Percentiles rank a stretch among this genome's conserved stretches.
These are phyloP conservation scores for Orchestia grillus DNA, from an alignment of 1,140 invertebrate species.

Conservation along the genomic window DNA sequence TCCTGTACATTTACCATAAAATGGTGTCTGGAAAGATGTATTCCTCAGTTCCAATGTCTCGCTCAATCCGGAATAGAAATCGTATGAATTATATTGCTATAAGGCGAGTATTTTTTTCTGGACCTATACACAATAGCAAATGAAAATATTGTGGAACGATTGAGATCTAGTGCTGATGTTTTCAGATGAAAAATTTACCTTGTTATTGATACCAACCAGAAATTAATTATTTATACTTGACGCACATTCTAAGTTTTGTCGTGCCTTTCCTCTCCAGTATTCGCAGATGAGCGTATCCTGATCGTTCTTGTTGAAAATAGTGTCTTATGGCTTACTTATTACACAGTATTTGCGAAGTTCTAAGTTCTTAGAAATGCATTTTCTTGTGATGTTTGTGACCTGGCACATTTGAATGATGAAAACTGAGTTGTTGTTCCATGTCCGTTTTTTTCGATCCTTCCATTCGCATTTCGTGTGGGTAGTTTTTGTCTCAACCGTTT, in stretches of 20 bases:
- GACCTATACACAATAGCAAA: too few relatives aligned
- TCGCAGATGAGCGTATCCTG: neutral
- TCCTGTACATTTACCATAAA: too few relatives aligned
- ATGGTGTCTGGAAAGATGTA: too few relatives aligned
- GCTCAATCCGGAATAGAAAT: too few relatives aligned
- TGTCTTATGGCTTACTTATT: neutral
- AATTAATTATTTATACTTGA: neutral
- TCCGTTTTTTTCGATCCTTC: neutral
- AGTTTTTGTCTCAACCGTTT: neutral
- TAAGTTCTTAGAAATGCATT: too few relatives aligned
- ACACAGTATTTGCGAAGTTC: too few relatives aligned
- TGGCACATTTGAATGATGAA: neutral
- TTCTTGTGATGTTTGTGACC: neutral
- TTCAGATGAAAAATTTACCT: neutral
- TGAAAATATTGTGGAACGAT: neutral
- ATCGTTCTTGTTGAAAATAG: neutral
- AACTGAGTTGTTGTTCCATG: neutral
- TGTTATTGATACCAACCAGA: neutral
- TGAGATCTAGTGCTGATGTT: neutral
- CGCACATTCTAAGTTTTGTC: neutral
- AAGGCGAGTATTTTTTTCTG: too few relatives aligned
- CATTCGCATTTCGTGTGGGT: neutral
- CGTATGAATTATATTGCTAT: too few relatives aligned
- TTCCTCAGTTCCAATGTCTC: too few relatives aligned
- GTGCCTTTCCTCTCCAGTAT: neutral